These are phyloP conservation scores for Scaptomyza pallida DNA, from an alignment of 1,140 invertebrate species.

Conservation along the genomic window DNA sequence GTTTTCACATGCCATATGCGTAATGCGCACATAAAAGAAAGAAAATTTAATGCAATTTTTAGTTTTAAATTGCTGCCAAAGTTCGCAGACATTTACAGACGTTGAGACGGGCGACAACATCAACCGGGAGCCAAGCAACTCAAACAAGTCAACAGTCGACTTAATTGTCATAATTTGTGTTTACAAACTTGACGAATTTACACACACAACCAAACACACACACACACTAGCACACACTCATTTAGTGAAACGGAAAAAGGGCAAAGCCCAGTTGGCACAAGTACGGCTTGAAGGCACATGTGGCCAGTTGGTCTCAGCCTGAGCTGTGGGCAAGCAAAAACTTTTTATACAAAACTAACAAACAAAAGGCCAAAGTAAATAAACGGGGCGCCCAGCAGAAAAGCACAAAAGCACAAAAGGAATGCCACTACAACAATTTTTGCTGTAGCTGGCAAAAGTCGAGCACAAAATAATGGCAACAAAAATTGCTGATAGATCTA, in stretches of 20 bases:
- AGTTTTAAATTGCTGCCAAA: conserved; percentile 67
- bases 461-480: conserved; percentile 37
- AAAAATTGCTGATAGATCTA: not conserved
- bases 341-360: conserved; percentile 67
- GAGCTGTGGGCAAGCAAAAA: conserved; percentile 51
- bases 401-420: conserved; percentile 47
- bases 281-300: conserved; percentile 52
- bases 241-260: conserved; percentile 12
- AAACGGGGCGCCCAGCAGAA: conserved; percentile 52
- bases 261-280: conserved; percentile 3
- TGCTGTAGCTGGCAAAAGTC: conserved; percentile 45
- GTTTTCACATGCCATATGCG: conserved; percentile 45
- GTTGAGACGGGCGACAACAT: not conserved
- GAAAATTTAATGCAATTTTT: conserved; percentile 71
- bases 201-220: too few species aligned
- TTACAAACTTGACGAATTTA: conserved; percentile 77
- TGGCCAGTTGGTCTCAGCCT: conserved; percentile 51
- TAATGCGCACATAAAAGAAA: conserved; percentile 36
- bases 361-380: conserved; percentile 78
- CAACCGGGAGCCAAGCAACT: conserved; percentile 28
- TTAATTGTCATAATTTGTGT: conserved; percentile 83
- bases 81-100: conserved; percentile 50
- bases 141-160: conserved; percentile 70
- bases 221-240: conserved; percentile 3
- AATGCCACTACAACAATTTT: conserved; percentile 38